These are phyloP conservation scores for Myotis findleyi DNA, from an alignment of 2,797 vertebrate genomes.

Conservation along the genomic window DNA sequence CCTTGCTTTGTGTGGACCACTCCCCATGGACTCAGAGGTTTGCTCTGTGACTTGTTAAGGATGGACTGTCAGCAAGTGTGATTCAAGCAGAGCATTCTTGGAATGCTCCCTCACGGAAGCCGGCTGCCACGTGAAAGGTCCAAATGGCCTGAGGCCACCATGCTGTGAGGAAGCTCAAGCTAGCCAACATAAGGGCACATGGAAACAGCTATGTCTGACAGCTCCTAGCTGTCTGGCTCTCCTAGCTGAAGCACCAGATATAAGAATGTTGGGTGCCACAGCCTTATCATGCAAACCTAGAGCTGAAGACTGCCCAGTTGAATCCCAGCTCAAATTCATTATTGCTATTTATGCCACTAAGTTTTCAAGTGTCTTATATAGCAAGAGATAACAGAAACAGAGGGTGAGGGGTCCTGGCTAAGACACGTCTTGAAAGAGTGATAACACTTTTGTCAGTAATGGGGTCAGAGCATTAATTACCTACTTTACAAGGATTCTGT, in stretches of 20 bases:
- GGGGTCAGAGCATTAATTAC: accelerated
- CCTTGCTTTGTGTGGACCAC: neutral
- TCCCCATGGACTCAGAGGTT: neutral
- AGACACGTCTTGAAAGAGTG: neutral
- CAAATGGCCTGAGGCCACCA: neutral
- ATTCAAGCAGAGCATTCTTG: neutral
- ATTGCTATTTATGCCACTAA: neutral
- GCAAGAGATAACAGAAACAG: neutral
- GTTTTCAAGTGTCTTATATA: neutral
- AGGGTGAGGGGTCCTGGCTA: neutral
- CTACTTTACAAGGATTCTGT: neutral
- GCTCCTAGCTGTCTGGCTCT: neutral
- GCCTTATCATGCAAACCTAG: too few relatives aligned
- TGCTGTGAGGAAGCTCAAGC: neutral
- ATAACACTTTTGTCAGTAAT: accelerated
- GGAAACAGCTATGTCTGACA: neutral
- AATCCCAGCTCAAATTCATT: neutral
- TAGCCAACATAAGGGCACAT: too few relatives aligned
- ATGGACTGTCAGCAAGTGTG: neutral
- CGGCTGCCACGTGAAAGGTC: neutral
- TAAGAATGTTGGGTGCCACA: neutral
- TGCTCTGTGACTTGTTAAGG: neutral
- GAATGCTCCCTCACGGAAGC: neutral
- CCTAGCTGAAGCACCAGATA: neutral
- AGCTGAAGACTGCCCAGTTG: neutral